Base-by-base conservation (phyloP, 2,888 invertebrate genomes). In the Lottia scabra region DNA sequence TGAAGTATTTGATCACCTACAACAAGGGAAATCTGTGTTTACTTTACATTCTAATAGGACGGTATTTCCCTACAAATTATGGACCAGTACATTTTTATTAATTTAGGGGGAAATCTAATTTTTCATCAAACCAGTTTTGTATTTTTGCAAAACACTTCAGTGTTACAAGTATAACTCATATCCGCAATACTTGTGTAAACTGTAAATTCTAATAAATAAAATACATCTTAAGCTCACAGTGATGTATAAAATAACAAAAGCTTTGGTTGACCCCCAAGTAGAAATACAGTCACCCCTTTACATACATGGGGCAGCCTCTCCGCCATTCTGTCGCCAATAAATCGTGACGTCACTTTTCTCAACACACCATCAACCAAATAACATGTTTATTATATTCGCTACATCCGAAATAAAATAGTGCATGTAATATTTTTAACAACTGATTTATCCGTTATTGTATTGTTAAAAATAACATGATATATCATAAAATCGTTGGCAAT, bases 251-350 rank as follows among this genome's bases (percentile, higher is more conserved):
- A 44, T 62, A 45, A 66, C 66, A 66, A 64, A 19, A 63, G 44
- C 26, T 66, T 38, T 27, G 27, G 10, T 19, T 38, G 43, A 66
- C 65, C 71, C 38, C 46, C 64, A 44, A 48, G 70, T 65, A 30
- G 65, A 70, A 48, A 65, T 48, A 64, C 64, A 56, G 45, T 70
- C 62, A 68, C 75, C 75, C 72, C 63, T 38, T 65, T 13, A 44
- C 63, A 63, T n/a, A 62, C 64, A 70, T 75, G 73, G 73, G 63
- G 70, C 71, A 72, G 27, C 30, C 68, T 45, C 26, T 78, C 81
- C 84, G 85, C 83, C 85, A 78, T 73, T 70, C 79, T 81, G 87
- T 87, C 87, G 85, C 87, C 85, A 81, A 73, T 78, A 71, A 69
- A 68, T 75, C 75, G 78, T 85, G 84, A 85, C 84, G 83, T 87